phyloP scores from a whole-genome alignment of 2,888 invertebrate species.

The Timema podura region DNA sequence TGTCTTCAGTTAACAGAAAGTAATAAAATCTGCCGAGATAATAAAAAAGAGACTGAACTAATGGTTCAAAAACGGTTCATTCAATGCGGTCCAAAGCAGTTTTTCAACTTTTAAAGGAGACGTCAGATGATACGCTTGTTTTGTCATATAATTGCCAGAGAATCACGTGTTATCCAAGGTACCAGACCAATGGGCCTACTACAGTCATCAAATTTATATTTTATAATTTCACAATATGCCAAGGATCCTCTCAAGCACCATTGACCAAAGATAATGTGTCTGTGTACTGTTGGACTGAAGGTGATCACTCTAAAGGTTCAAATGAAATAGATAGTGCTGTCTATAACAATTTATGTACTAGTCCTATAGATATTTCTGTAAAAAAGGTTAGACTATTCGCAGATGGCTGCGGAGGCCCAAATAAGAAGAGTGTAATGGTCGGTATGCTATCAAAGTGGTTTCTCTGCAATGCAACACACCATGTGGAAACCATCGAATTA shows the following conservation, averaged over 20 bases:
- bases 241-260: conserved; percentile 8
- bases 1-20: conserved; percentile 6
- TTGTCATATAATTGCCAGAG: conserved; percentile 18
- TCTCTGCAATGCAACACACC: conserved; percentile 1
- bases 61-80: conserved; percentile 14
- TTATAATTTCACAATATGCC: conserved; percentile 15
- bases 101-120: conserved; percentile 17
- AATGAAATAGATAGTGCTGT: conserved; percentile 21
- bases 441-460: conserved; percentile 16
- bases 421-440: conserved; percentile 13
- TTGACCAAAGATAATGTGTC: conserved; percentile 1
- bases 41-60: not conserved
- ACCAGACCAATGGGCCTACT: conserved; percentile 16
- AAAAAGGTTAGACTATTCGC: not conserved
- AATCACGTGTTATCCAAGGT: conserved; percentile 14
- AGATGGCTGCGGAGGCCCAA: conserved; percentile 19
- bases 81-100: conserved; percentile 15
- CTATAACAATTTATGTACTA: conserved; percentile 10
- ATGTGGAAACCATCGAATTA: conserved; percentile 10
- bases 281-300: conserved; percentile 18
- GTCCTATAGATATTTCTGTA: not conserved
- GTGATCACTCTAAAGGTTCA: conserved; percentile 13
- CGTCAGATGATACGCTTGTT: not conserved
- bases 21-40: not conserved
- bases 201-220: conserved; percentile 14